phyloP scores from a whole-genome alignment of 2,888 invertebrate species.

The Nomada hirtipes region DNA sequence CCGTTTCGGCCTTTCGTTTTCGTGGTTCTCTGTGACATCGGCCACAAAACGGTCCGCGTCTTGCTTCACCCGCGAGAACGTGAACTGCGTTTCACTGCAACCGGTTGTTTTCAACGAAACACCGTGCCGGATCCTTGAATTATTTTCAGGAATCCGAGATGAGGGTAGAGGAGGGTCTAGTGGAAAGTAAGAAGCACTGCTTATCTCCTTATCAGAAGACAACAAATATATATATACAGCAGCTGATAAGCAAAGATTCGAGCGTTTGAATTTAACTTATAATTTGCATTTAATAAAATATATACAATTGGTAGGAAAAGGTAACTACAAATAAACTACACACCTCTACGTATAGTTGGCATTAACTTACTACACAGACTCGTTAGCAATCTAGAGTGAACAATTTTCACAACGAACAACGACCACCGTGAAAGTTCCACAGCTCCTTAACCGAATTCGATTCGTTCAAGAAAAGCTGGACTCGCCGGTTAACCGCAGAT shows the following conservation, averaged over 20 bases:
- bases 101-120: neutral
- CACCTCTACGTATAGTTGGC: too few relatives aligned
- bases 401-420: conserved; percentile 4
- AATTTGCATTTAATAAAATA: too few relatives aligned
- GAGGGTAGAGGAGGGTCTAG: conserved; percentile 16
- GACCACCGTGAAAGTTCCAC: conserved; percentile 44
- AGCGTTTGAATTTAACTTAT: too few relatives aligned
- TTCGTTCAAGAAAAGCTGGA: conserved; percentile 10
- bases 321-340: too few relatives aligned
- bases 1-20: conserved; percentile 15
- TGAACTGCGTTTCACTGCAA: conserved; percentile 47
- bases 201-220: neutral
- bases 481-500: conserved; percentile 29
- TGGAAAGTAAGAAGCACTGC: conserved; percentile 41
- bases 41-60: conserved; percentile 8
- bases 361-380: neutral
- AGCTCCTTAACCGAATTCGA: conserved; percentile 59
- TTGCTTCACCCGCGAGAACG: conserved; percentile 52
- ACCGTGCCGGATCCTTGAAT: conserved; percentile 19
- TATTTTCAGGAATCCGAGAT: conserved; percentile 35
- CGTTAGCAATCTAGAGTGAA: conserved; percentile 12
- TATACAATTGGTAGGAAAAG: too few relatives aligned
- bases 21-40: conserved; percentile 32
- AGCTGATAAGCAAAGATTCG: neutral
- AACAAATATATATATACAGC: conserved; percentile 8